These are phyloP conservation scores for Caligus rogercresseyi DNA, from an alignment of 1,140 invertebrate genomes.

Conservation along the genomic window DNA sequence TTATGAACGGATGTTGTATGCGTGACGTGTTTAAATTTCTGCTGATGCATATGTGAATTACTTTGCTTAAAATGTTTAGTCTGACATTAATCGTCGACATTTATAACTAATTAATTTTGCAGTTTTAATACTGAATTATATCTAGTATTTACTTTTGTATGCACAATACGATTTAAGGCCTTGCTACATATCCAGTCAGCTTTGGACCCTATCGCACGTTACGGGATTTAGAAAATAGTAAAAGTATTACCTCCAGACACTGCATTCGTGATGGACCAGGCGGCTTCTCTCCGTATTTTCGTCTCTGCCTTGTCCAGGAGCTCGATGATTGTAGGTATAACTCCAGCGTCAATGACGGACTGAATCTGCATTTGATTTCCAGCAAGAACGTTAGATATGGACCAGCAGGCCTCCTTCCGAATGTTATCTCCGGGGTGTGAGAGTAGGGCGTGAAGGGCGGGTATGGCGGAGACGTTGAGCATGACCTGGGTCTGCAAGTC, in stretches of 20 bases:
- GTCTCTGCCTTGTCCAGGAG: constrained; percentile 81
- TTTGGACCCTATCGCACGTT: no score
- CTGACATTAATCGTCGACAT: no score
- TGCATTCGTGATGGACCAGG: constrained; percentile 95
- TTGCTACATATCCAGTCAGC: no score
- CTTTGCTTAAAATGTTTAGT: no score
- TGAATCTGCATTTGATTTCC: constrained; percentile 87
- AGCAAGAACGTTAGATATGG: constrained; percentile 92
- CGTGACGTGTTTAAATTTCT: no score
- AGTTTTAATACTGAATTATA: no score
- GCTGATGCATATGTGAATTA: no score
- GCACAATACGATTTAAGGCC: no score
- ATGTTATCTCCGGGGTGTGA: constrained; percentile 61
- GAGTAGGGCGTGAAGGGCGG: constrained; percentile 62
- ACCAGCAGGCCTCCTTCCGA: constrained; percentile 94
- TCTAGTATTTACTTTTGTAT: no score
- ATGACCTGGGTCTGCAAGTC: constrained; percentile 83
- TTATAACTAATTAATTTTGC: no score
- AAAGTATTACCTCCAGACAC: constrained; percentile 73
- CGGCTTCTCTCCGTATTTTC: constrained; percentile 90
- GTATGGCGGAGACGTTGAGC: constrained; percentile 71
- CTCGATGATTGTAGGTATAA: constrained; percentile 78
- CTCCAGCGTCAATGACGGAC: constrained; percentile 86
- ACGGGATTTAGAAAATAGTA: not conserved
- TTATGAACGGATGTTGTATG: no score